Evolutionary conservation across 2,888 invertebrate genomes (phyloP), one percentile per base, ranked within the genome.

Genomic region (Synanthedon vespiformis): DNA sequence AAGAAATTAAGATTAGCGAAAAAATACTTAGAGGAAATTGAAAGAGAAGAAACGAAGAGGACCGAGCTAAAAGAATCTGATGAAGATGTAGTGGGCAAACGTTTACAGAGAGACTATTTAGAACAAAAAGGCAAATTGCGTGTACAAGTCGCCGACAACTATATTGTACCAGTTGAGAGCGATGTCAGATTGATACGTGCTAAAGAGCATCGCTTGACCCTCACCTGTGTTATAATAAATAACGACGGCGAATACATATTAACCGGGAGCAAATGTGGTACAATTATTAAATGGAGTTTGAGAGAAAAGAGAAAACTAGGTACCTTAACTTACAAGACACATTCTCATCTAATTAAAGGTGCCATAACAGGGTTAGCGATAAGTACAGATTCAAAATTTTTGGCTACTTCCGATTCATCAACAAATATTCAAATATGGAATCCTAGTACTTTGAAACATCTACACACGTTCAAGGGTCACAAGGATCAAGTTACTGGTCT

Each of bases 1-100:
- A 98, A 97, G 72, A 94, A 95, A 61, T 72, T 98, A 51, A 90
- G 97, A 49, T 79, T 98, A 56, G 97, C 98, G 0, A 97, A 97
- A 73, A 91, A 94, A 71, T 97, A 97, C 77, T 85, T 98, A 40
- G 89, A 94, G 66, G 94, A 96, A 87, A 93, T 98, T 49, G 93
- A 94, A 77, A 91, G 90, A 67, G 93, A 95, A 87, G 95, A 95
- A 72, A 90, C 89, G 18, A 90, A 91, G 58, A 89, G 92, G 61
- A 88, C 90, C 0, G 92, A 92, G 61, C 86, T 90, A 14, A 88
- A 89, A 58, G 90, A 91, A 61, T 82, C 90, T 49, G 91, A 91
- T 53, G 90, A 89, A 59, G 89, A 90, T 60, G 88, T 91, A 2
- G 89, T 95, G 40, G 90, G 92, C n/a, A 91, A 91, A 63, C 89